phyloP scores from a whole-genome alignment of 2,113 vertebrate genomes.

The Sakesphorus luctuosus region DNA sequence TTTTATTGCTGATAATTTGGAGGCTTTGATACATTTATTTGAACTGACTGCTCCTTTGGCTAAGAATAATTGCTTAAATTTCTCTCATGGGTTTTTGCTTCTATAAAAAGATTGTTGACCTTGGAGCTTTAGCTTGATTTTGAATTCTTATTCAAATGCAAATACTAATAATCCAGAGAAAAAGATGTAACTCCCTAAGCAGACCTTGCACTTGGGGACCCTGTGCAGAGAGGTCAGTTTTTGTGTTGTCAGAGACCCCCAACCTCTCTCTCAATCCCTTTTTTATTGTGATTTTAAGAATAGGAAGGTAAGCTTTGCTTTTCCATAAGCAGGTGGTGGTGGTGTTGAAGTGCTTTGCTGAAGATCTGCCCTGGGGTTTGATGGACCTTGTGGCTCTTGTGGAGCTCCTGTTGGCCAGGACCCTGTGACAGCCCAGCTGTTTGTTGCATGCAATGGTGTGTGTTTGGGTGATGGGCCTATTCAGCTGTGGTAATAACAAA shows the following conservation, averaged over 20 bases:
- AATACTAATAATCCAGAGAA: background rate
- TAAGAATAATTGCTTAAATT: slow-evolving; percentile 61
- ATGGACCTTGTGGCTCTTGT: background rate
- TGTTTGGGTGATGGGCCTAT: background rate
- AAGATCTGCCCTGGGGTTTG: background rate
- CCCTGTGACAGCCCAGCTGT: background rate
- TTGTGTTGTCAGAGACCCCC: background rate
- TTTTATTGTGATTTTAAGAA: background rate
- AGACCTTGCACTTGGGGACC: background rate
- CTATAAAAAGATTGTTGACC: slow-evolving; percentile 55
- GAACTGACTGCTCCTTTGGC: slow-evolving; percentile 41
- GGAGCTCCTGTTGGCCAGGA: background rate
- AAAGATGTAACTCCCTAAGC: background rate
- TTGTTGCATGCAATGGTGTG: background rate
- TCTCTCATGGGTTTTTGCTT: slow-evolving; percentile 43
- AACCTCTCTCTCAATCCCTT: background rate
- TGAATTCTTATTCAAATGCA: slow-evolving; percentile 49
- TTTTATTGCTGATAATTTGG: slow-evolving; percentile 68
- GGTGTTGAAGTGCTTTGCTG: background rate
- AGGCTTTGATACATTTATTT: slow-evolving; percentile 50
- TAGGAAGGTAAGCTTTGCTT: background rate
- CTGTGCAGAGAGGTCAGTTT: background rate
- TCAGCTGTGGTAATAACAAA: background rate
- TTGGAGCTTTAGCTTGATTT: slow-evolving; percentile 49
- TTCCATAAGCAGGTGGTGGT: background rate